These are phyloP conservation scores for Pseudanteris insignis DNA, from an alignment of 2,888 invertebrate genomes.

Conservation along the genomic window DNA sequence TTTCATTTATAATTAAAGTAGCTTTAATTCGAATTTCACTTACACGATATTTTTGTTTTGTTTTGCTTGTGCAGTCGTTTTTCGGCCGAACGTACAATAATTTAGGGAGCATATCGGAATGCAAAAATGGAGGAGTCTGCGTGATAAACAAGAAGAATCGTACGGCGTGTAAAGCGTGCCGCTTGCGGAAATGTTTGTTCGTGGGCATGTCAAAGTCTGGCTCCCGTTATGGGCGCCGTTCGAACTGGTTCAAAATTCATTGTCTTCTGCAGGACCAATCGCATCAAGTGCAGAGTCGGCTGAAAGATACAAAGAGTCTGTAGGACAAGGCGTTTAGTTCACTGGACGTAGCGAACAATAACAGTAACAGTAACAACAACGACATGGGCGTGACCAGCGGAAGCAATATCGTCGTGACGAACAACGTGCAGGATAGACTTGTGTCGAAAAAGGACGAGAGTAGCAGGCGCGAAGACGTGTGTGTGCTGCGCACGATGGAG, in stretches of 20 bases:
- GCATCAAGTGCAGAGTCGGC: constrained; percentile 58
- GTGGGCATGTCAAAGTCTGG: constrained; percentile 94
- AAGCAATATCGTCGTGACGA: constrained; percentile 28
- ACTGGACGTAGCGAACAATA: constrained; percentile 59
- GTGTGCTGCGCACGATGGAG: constrained; percentile 27
- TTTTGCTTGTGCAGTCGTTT: constrained; percentile 79
- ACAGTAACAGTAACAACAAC: constrained; percentile 47
- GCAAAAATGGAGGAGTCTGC: constrained; percentile 91
- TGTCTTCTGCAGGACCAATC: constrained; percentile 73
- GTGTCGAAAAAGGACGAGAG: constrained; percentile 38
- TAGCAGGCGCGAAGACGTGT: constrained; percentile 50
- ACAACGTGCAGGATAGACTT: constrained; percentile 49
- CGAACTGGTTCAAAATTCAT: constrained; percentile 95
- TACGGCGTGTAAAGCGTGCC: constrained; percentile 90
- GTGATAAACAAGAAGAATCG: constrained; percentile 93
- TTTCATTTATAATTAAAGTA: too few relatives aligned
- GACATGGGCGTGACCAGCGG: constrained; percentile 48
- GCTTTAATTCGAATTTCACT: too few relatives aligned
- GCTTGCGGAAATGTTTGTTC: constrained; percentile 83
- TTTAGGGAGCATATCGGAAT: constrained; percentile 85
- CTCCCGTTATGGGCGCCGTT: constrained; percentile 86
- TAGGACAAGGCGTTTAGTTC: constrained; percentile 60
- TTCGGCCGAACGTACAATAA: constrained; percentile 94
- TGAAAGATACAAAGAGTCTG: constrained; percentile 57
- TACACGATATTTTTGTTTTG: too few relatives aligned